phyloP scores from a whole-genome alignment of 2,797 vertebrate species.

The Cynopterus sphinx region DNA sequence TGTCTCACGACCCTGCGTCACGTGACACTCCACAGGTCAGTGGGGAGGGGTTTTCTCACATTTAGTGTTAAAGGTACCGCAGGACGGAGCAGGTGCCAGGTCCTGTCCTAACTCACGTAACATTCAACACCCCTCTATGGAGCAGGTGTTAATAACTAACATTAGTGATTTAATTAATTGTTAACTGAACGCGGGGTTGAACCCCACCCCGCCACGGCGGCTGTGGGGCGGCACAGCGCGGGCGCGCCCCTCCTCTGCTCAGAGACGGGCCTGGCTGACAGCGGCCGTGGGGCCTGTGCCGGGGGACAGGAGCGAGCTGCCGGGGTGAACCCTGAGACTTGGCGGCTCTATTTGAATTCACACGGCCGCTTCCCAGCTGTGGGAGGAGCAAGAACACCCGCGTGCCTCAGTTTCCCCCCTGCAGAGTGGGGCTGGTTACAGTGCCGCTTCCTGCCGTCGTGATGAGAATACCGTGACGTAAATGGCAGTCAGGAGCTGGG shows the following conservation, averaged over 20 bases:
- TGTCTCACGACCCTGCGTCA: no score
- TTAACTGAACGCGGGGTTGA: not conserved
- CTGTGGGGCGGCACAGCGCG: not conserved
- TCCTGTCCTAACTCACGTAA: not conserved
- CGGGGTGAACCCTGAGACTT: not conserved
- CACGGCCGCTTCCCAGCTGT: rapidly evolving
- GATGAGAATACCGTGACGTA: no score
- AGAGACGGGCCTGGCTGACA: not conserved
- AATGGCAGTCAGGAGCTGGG: not conserved
- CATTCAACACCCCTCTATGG: not conserved
- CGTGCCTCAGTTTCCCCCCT: not conserved
- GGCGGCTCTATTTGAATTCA: rapidly evolving
- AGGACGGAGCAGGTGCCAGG: not conserved
- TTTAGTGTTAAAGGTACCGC: not conserved
- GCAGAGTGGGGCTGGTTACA: not conserved
- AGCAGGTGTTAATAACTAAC: not conserved
- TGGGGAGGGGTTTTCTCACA: not conserved
- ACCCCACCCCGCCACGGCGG: no score
- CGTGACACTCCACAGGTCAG: rapidly evolving
- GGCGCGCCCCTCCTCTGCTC: not conserved
- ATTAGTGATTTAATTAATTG: not conserved
- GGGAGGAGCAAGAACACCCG: not conserved
- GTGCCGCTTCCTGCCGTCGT: rapidly evolving
- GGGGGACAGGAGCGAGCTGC: rapidly evolving
- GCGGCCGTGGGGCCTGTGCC: not conserved